These are phyloP conservation scores for Ommatoiulus sabulosus DNA, from an alignment of 2,888 invertebrate genomes.

Conservation along the genomic window DNA sequence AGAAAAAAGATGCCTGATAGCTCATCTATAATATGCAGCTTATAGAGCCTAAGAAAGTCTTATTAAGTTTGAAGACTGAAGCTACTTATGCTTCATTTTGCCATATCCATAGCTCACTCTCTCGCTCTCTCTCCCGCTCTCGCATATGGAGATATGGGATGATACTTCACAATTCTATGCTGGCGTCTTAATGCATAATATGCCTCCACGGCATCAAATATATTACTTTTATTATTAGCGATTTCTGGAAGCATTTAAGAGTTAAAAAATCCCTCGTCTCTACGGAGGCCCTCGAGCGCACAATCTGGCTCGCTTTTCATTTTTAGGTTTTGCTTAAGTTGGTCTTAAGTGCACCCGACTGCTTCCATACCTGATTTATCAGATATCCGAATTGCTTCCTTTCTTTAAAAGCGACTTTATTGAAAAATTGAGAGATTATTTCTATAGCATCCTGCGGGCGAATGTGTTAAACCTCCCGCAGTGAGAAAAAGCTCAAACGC, in stretches of 20 bases:
- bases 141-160: slow-evolving; percentile 5
- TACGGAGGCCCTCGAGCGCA: slow-evolving; percentile 6
- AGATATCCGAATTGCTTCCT: not conserved
- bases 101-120: slow-evolving; percentile 45
- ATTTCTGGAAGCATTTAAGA: slow-evolving; percentile 34
- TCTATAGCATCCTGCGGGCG: not conserved
- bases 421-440: not conserved
- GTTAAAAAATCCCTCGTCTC: slow-evolving; percentile 26
- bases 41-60: slow-evolving; percentile 44
- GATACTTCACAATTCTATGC: slow-evolving; percentile 27
- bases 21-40: slow-evolving; percentile 51
- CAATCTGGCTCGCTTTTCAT: slow-evolving; percentile 4
- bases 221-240: slow-evolving; percentile 34
- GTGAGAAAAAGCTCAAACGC: not conserved
- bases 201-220: slow-evolving; percentile 16
- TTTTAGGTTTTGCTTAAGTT: slow-evolving; percentile 34
- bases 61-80: slow-evolving; percentile 50
- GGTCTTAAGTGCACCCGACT: slow-evolving; percentile 28
- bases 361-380: slow-evolving; percentile 22
- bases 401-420: not conserved
- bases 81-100: slow-evolving; percentile 47
- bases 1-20: slow-evolving; percentile 49
- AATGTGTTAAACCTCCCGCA: not conserved
- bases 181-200: slow-evolving; percentile 3
- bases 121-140: not conserved